These are phyloP conservation scores for Corythoichthys intestinalis DNA, from an alignment of 2,113 vertebrate genomes.

Conservation along the genomic window DNA sequence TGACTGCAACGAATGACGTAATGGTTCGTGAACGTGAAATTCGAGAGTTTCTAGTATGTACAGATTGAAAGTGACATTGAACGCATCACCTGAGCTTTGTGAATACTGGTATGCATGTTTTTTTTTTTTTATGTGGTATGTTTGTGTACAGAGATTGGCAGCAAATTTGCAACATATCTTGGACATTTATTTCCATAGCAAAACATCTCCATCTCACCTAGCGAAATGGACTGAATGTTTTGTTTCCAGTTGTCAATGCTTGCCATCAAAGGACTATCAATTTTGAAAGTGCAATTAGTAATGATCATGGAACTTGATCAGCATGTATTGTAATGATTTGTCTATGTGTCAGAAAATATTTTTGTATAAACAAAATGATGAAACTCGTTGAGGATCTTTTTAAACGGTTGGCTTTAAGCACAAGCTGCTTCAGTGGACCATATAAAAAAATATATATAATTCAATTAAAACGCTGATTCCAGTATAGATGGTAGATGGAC, in stretches of 20 bases:
- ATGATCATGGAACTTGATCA: conserved; percentile 66
- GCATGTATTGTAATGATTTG: conserved; percentile 65
- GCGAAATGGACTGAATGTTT: conserved; percentile 53
- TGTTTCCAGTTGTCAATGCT: conserved; percentile 60
- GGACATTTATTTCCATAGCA: conserved; percentile 52
- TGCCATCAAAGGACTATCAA: conserved; percentile 67
- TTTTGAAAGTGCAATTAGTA: conserved; percentile 79
- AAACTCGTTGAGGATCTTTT: conserved; percentile 39
- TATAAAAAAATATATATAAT: neutral
- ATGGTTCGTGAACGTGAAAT: conserved; percentile 45
- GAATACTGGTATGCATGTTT: conserved; percentile 45
- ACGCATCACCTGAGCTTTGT: conserved; percentile 31
- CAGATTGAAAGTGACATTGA: conserved; percentile 34
- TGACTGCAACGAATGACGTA: conserved; percentile 22
- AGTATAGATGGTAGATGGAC: neutral
- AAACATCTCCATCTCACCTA: conserved; percentile 53
- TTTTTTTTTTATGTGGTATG: conserved; percentile 59
- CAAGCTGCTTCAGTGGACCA: conserved; percentile 40
- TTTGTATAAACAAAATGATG: conserved; percentile 58
- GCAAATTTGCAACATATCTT: conserved; percentile 63
- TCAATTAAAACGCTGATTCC: conserved; percentile 19
- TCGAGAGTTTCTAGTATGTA: conserved; percentile 49
- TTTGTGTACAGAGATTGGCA: conserved; percentile 50
- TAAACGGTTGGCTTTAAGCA: conserved; percentile 46
- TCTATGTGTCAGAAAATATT: conserved; percentile 65